phyloP scores from a whole-genome alignment of 2,797 vertebrate genomes.

The Scolopax bukidnonensis region DNA sequence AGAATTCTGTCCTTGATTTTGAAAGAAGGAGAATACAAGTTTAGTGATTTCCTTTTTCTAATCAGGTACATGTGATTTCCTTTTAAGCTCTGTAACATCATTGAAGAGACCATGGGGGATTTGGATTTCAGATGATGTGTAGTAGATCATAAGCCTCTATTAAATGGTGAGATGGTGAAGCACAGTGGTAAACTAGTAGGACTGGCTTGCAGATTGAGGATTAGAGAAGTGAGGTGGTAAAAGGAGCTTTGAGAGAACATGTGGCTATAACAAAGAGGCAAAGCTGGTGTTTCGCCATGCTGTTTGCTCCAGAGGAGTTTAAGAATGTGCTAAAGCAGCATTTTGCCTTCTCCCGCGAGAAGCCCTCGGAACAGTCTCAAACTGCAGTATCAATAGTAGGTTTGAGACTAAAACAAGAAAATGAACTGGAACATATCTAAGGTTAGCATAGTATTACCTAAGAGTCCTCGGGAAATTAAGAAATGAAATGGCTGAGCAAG shows the following conservation, averaged over 20 bases:
- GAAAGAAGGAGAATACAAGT: not conserved
- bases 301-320: not conserved
- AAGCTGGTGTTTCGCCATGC: not conserved
- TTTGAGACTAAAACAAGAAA: not conserved
- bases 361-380: not conserved
- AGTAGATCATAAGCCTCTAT: not conserved
- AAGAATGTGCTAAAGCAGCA: rapidly evolving
- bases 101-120: not conserved
- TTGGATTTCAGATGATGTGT: not conserved
- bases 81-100: not conserved
- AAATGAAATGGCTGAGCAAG: not conserved
- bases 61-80: not conserved
- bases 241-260: rapidly evolving
- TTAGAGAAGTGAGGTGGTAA: not conserved
- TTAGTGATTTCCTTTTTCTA: not conserved
- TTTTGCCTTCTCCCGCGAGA: not conserved
- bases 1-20: not conserved
- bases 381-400: not conserved
- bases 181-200: not conserved
- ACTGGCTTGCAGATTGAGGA: not conserved
- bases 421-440: not conserved
- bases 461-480: not conserved
- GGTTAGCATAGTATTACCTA: not conserved
- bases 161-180: not conserved
- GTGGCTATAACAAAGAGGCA: not conserved